These are phyloP conservation scores for Acanthurus tractus DNA, from an alignment of 2,797 vertebrate species.

Conservation along the genomic window DNA sequence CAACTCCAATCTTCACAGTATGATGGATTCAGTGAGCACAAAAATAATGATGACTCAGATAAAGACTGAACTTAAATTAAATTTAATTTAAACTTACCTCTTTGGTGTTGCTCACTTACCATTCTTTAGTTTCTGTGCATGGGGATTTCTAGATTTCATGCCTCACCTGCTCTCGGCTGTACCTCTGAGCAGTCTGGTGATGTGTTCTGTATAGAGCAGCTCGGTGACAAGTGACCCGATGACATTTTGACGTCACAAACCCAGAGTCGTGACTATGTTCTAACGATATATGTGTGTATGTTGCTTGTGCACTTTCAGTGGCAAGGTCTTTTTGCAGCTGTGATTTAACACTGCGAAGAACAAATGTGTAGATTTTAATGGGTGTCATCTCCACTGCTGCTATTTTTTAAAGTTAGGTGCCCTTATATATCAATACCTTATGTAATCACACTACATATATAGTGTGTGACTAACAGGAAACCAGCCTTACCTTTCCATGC, in stretches of 20 bases:
- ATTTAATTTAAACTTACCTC: neutral
- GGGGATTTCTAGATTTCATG: neutral
- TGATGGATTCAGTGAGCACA: neutral
- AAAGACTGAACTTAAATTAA: too few species aligned
- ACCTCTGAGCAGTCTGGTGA: neutral
- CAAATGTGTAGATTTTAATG: neutral
- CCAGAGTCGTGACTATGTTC: too few species aligned
- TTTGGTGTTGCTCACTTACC: neutral
- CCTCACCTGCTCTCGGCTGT: neutral
- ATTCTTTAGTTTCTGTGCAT: neutral
- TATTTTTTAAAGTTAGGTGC: neutral
- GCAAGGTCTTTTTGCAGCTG: too few species aligned
- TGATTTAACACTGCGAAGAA: too few species aligned
- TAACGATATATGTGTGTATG: neutral
- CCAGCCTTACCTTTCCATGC: too few species aligned
- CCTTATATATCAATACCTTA: neutral
- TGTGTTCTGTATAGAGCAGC: slow-evolving; percentile 10
- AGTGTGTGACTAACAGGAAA: too few species aligned
- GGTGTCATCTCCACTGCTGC: neutral
- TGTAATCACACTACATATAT: neutral
- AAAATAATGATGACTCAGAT: neutral
- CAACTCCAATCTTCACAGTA: neutral
- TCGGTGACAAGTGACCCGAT: neutral
- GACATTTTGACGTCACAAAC: neutral
- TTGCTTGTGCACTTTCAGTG: neutral